Percentiles rank a stretch among this genome's conserved stretches.
Evolutionary conservation across 2,888 invertebrate genomes (phyloP).

Genomic region (Trachelus stipa): DNA sequence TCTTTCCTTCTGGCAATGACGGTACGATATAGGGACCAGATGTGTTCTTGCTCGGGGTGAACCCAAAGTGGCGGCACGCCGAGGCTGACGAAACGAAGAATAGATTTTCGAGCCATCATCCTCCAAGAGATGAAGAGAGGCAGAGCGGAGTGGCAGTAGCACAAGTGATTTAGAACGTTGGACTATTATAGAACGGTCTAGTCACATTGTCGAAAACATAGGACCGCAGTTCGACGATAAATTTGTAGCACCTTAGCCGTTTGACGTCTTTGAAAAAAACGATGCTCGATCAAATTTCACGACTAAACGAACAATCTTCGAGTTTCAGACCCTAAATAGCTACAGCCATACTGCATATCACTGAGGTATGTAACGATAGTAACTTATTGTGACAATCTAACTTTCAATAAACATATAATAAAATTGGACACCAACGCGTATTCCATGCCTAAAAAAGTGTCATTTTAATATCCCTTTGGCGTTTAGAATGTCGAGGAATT

Average conservation of each 20-base stretch:
- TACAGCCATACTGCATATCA: not conserved
- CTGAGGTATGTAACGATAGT: not conserved
- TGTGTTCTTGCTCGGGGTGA: not conserved
- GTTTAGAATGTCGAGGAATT: not conserved
- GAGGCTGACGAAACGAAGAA: constrained; percentile 41
- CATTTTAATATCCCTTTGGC: not conserved
- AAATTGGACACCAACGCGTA: too few relatives aligned
- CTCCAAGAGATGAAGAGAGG: constrained; percentile 20
- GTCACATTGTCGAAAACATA: constrained; percentile 62
- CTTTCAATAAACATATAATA: not conserved
- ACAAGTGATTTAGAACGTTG: constrained; percentile 60
- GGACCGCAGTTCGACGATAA: constrained; percentile 31
- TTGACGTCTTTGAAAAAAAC: not conserved
- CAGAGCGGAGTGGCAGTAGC: constrained; percentile 39
- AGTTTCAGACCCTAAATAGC: not conserved
- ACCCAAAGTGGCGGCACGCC: constrained; percentile 3
- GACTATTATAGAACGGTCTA: constrained; percentile 63
- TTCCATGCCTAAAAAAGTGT: too few relatives aligned
- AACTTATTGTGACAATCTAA: not conserved
- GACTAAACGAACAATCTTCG: not conserved
- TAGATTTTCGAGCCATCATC: constrained; percentile 36
- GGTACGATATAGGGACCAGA: not conserved
- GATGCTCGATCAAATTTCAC: not conserved
- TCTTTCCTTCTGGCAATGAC: not conserved
- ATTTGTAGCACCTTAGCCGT: constrained; percentile 1